phyloP scores from a whole-genome alignment of 92 coral and sea anemone species.

The Palythoa heliodiscus region DNA sequence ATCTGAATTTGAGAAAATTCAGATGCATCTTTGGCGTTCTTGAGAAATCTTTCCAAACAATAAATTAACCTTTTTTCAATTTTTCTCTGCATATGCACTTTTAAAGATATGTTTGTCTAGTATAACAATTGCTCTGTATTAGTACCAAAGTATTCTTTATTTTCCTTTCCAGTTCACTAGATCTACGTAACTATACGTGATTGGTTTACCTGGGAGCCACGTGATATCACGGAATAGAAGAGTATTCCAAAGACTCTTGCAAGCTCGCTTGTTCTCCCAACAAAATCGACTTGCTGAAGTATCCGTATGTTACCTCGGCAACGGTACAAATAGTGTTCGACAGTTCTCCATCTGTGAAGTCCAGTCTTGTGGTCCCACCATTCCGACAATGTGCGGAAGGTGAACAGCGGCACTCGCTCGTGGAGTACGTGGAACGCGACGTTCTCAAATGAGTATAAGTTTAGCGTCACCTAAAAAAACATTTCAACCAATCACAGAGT shows the following conservation, averaged over 20 bases:
- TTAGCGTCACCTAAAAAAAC: slow-evolving; percentile 73
- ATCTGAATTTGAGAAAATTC: too few relatives aligned
- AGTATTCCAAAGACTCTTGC: slow-evolving; percentile 99
- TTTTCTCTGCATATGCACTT: too few relatives aligned
- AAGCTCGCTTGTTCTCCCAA: slow-evolving; percentile 96
- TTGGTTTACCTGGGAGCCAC: slow-evolving; percentile 91
- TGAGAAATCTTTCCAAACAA: too few relatives aligned
- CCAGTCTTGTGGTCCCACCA: slow-evolving; percentile 98
- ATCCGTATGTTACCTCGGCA: slow-evolving; percentile 87
- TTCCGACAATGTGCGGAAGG: slow-evolving; percentile 83
- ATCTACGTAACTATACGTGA: background rate
- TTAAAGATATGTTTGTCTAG: too few relatives aligned
- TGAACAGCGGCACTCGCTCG: slow-evolving; percentile 91
- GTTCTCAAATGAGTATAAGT: slow-evolving; percentile 90
- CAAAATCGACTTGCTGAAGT: slow-evolving; percentile 84
- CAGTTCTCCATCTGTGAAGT: slow-evolving; percentile 90
- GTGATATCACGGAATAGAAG: slow-evolving; percentile 89
- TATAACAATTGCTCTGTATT: too few relatives aligned
- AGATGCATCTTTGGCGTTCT: too few relatives aligned
- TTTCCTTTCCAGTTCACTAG: too few relatives aligned
- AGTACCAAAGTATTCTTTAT: too few relatives aligned
- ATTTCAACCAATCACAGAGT: background rate
- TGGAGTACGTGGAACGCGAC: slow-evolving; percentile 94
- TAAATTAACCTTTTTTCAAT: too few relatives aligned
- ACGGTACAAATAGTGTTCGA: slow-evolving; percentile 91